A percentile compares a stretch with the other conserved stretches of the same genome.
Evolutionary conservation across 2,797 vertebrate species (phyloP).

Genomic region (Decapterus maruadsi): DNA sequence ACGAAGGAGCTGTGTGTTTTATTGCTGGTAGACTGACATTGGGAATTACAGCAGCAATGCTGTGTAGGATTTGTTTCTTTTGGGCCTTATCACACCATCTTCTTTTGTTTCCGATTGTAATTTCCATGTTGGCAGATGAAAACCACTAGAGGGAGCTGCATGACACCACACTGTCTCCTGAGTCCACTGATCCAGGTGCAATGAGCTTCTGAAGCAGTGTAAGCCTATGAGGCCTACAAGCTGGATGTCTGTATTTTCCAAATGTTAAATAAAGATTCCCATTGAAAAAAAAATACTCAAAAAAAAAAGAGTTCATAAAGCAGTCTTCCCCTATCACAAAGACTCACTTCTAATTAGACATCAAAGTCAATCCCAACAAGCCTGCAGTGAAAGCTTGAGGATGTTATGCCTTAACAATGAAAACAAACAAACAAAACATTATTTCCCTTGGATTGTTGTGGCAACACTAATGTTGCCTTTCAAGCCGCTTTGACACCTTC

Average conservation of each 20-base stretch:
- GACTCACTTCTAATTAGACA: not conserved
- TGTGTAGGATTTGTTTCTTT: constrained; percentile 14
- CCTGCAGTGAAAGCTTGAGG: not conserved
- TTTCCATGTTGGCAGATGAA: constrained; percentile 36
- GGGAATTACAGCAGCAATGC: not conserved
- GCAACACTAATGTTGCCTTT: not conserved
- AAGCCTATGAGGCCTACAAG: too few relatives aligned
- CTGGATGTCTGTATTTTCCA: too few relatives aligned
- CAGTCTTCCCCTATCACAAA: not conserved
- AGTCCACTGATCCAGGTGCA: not conserved
- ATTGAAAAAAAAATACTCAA: too few relatives aligned
- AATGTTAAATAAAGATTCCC: too few relatives aligned
- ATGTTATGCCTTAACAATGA: not conserved
- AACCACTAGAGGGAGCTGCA: constrained; percentile 74
- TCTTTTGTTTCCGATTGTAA: not conserved
- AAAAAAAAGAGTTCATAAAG: too few relatives aligned
- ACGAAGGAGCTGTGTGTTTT: not conserved
- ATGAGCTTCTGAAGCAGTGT: not conserved
- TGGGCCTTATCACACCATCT: constrained; percentile 4
- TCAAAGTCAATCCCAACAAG: not conserved
- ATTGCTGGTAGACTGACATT: not conserved
- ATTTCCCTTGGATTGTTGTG: not conserved
- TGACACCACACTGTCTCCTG: constrained; percentile 17
- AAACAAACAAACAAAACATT: too few relatives aligned
- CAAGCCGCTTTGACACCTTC: not conserved